Percentiles rank a stretch among this genome's conserved stretches.
phyloP scores from a whole-genome alignment of 1,140 invertebrate species.

The Lepidostoma basale region DNA sequence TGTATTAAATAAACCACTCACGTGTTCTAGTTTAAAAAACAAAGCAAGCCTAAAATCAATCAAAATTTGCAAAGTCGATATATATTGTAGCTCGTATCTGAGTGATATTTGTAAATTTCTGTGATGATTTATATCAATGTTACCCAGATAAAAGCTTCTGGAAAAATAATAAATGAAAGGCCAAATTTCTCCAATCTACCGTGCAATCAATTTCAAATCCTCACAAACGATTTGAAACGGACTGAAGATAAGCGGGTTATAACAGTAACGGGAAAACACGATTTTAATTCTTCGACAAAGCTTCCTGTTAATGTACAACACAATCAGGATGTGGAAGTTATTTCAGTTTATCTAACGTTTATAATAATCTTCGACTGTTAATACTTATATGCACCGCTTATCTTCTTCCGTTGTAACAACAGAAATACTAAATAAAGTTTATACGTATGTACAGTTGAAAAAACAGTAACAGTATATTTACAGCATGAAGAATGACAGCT shows the following conservation, averaged over 20 bases:
- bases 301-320: too few relatives aligned
- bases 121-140: neutral
- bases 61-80: constrained; percentile 19
- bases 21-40: neutral
- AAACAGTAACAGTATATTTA: constrained; percentile 29
- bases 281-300: too few relatives aligned
- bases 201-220: constrained; percentile 30
- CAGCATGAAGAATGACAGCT: constrained; percentile 34
- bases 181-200: constrained; percentile 31
- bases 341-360: too few relatives aligned
- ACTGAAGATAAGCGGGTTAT: constrained; percentile 14
- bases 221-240: constrained; percentile 21
- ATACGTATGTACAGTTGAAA: constrained; percentile 23
- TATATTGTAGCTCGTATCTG: constrained; percentile 19
- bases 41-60: constrained; percentile 23
- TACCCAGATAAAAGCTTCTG: constrained; percentile 25
- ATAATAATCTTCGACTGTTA: too few relatives aligned
- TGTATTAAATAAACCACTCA: constrained; percentile 12
- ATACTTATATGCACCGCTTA: too few relatives aligned
- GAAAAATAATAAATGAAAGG: constrained; percentile 21
- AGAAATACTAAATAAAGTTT: neutral
- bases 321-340: too few relatives aligned
- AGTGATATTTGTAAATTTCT: constrained; percentile 11
- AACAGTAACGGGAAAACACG: neutral
- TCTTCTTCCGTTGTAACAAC: neutral